These are phyloP conservation scores for Hyperoodon ampullatus DNA, from an alignment of 2,113 vertebrate genomes.

Conservation along the genomic window DNA sequence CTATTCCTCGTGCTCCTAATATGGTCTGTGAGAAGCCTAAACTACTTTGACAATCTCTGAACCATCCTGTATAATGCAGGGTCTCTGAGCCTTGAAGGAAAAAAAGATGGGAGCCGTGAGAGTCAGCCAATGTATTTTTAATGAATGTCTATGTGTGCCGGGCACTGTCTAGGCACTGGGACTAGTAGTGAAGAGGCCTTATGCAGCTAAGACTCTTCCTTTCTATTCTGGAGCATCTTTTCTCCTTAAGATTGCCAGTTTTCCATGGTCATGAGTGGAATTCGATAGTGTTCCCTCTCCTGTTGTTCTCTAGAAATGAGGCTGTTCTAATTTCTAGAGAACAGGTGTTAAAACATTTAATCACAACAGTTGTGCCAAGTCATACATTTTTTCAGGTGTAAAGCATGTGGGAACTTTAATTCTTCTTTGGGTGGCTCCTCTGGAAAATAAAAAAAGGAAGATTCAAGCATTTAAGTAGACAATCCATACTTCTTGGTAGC, in stretches of 20 bases:
- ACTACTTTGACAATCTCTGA: not conserved
- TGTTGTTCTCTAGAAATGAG: not conserved
- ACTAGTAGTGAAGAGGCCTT: not conserved
- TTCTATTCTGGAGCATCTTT: not conserved
- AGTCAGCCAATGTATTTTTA: not conserved
- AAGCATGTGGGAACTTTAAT: not conserved
- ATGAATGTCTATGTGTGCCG: not conserved
- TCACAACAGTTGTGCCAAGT: not conserved
- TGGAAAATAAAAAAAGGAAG: constrained; percentile 13
- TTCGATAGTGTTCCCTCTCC: not conserved
- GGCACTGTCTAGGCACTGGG: too few species aligned
- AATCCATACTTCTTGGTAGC: not conserved
- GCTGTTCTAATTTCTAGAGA: not conserved
- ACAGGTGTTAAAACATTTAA: not conserved
- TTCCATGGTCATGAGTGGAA: not conserved
- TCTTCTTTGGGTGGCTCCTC: not conserved
- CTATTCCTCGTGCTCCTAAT: not conserved
- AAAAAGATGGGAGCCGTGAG: not conserved
- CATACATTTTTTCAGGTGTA: not conserved
- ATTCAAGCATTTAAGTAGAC: not conserved
- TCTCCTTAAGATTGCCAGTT: not conserved
- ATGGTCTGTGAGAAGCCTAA: not conserved
- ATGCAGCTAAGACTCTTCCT: not conserved
- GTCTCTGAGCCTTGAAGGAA: not conserved
- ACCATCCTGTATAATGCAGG: not conserved